A percentile compares a stretch with the other conserved stretches of the same genome.
phyloP scores from a whole-genome alignment of 2,797 vertebrate species.

The Enteromius anoplus region DNA sequence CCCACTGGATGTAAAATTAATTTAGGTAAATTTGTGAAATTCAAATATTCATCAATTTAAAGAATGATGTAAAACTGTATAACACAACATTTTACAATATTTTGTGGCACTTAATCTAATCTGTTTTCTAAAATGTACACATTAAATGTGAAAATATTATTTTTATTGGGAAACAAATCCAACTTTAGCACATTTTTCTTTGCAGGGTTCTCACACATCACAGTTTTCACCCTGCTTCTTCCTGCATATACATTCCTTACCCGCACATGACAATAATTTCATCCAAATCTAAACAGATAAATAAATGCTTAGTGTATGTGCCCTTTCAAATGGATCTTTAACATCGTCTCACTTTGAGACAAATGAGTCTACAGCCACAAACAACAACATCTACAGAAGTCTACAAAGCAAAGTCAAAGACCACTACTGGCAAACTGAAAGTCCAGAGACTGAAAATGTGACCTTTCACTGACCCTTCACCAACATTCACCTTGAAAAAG shows the following conservation, averaged over 20 bases:
- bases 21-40: not conserved
- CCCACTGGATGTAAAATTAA: not conserved
- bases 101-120: not conserved
- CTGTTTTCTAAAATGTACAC: not conserved
- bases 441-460: conserved; percentile 21
- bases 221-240: not conserved
- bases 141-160: not conserved
- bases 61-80: not conserved
- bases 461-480: conserved; percentile 67
- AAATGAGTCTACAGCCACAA: not conserved
- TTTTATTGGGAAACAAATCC: not conserved
- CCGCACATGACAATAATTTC: not conserved
- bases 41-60: not conserved
- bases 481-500: conserved; percentile 28
- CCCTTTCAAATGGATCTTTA: not conserved
- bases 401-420: conserved; percentile 5
- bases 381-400: not conserved
- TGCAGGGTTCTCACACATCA: not conserved
- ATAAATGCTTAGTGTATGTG: not conserved
- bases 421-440: not conserved
- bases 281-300: not conserved
- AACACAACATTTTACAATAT: not conserved
- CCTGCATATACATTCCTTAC: not conserved
- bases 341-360: conserved; percentile 14
- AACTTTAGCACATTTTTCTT: not conserved